These are phyloP conservation scores for Artemia sp. DNA, from an alignment of 2,888 invertebrate species.

Conservation along the genomic window DNA sequence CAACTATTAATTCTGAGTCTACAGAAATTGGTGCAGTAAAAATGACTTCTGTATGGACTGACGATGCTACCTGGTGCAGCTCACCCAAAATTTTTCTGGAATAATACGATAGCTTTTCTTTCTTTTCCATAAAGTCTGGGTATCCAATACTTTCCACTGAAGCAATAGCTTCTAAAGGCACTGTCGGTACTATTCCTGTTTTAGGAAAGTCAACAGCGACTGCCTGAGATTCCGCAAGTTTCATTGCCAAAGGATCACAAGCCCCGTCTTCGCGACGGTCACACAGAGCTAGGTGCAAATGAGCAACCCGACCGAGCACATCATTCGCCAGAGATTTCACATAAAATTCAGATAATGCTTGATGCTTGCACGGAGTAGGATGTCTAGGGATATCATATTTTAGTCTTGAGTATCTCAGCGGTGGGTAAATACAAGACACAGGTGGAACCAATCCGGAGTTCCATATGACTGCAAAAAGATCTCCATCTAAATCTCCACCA, in stretches of 20 bases:
- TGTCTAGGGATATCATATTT: not conserved
- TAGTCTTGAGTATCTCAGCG: not conserved
- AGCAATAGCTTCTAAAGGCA: not conserved
- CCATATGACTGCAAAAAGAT: slow-evolving; percentile 32
- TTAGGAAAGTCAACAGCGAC: slow-evolving; percentile 19
- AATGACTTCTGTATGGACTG: not conserved
- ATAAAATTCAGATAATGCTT: slow-evolving; percentile 15
- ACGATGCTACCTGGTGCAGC: slow-evolving; percentile 4
- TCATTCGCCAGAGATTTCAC: slow-evolving; percentile 18
- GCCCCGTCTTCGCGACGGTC: slow-evolving; percentile 15
- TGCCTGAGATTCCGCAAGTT: slow-evolving; percentile 17
- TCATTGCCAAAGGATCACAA: slow-evolving; percentile 16
- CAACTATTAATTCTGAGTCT: not conserved
- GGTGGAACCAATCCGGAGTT: slow-evolving; percentile 28
- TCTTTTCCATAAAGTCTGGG: slow-evolving; percentile 18
- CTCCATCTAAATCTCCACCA: slow-evolving; percentile 33
- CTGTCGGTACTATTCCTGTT: slow-evolving; percentile 17
- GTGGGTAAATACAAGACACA: not conserved
- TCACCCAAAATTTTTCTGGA: slow-evolving; percentile 16
- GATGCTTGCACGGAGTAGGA: no score
- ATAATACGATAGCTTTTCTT: slow-evolving; percentile 8
- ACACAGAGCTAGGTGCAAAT: slow-evolving; percentile 17
- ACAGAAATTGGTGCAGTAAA: not conserved
- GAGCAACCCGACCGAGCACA: slow-evolving; percentile 16
- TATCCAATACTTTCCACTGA: slow-evolving; percentile 14